Percentiles rank a stretch among this genome's conserved stretches.
These are phyloP conservation scores for Girardia tigrina DNA, from an alignment of 2,888 invertebrate species.

Conservation along the genomic window DNA sequence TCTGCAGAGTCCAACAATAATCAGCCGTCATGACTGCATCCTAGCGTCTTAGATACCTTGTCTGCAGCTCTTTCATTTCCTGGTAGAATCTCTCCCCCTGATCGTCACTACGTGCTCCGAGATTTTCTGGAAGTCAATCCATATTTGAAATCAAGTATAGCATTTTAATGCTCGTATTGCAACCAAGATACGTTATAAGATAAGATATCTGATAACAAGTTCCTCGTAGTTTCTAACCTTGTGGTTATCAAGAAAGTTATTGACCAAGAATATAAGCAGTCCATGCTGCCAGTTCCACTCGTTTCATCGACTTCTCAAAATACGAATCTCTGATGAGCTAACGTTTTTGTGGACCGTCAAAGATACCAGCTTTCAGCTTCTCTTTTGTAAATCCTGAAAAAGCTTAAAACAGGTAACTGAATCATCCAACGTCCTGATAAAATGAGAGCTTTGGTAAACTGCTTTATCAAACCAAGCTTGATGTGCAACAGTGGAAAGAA, in stretches of 20 bases:
- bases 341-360: constrained; percentile 29
- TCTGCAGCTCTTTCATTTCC: too few relatives aligned
- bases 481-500: constrained; percentile 13
- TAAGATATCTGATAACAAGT: too few relatives aligned
- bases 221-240: constrained; percentile 6
- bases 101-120: too few relatives aligned
- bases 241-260: constrained; percentile 20
- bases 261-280: neutral
- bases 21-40: too few relatives aligned
- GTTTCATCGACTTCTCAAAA: neutral
- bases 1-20: too few relatives aligned
- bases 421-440: constrained; percentile 16
- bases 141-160: too few relatives aligned
- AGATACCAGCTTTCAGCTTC: constrained; percentile 29
- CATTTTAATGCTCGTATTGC: too few relatives aligned
- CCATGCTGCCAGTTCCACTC: constrained; percentile 25
- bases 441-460: constrained; percentile 15
- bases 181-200: too few relatives aligned
- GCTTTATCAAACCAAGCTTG: constrained; percentile 17
- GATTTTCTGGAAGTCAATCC: too few relatives aligned
- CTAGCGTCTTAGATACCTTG: too few relatives aligned
- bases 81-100: too few relatives aligned
- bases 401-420: constrained; percentile 24
- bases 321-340: constrained; percentile 30
- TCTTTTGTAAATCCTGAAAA: constrained; percentile 31